phyloP scores from a whole-genome alignment of 2,113 vertebrate genomes.

The Calidris pugnax region DNA sequence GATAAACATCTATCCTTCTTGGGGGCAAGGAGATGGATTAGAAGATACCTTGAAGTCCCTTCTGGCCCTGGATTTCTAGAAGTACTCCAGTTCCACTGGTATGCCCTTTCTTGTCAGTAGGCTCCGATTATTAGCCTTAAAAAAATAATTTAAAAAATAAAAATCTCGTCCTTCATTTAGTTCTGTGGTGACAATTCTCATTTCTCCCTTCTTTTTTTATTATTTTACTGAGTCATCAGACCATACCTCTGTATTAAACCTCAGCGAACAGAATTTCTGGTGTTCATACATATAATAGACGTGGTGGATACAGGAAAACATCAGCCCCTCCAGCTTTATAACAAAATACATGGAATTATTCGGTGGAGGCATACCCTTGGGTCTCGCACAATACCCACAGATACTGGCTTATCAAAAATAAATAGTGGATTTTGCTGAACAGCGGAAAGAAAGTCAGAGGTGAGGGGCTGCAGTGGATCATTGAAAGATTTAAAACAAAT shows the following conservation, averaged over 20 bases:
- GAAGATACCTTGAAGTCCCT: neutral
- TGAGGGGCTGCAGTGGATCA: neutral
- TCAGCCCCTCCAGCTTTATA: neutral
- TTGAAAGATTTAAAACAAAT: conserved; percentile 15
- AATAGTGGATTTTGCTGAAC: neutral
- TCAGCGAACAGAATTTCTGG: neutral
- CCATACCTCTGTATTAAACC: neutral
- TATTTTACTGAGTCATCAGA: neutral
- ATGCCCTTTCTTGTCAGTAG: neutral
- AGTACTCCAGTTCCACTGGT: neutral
- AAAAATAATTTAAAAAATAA: neutral
- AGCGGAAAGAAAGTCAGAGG: neutral
- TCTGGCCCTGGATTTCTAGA: conserved; percentile 6
- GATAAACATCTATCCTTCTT: conserved; percentile 27
- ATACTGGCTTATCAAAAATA: neutral
- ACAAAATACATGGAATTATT: neutral
- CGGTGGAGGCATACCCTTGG: neutral
- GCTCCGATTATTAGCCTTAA: neutral
- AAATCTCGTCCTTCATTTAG: neutral
- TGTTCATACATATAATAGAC: neutral
- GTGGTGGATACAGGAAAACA: neutral
- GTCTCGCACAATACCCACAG: neutral
- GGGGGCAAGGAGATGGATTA: neutral
- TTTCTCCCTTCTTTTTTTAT: neutral
- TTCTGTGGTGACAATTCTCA: neutral